Conservation (phyloP, 2,888 invertebrate genomes). For the Bimastos eiseni region DNA sequence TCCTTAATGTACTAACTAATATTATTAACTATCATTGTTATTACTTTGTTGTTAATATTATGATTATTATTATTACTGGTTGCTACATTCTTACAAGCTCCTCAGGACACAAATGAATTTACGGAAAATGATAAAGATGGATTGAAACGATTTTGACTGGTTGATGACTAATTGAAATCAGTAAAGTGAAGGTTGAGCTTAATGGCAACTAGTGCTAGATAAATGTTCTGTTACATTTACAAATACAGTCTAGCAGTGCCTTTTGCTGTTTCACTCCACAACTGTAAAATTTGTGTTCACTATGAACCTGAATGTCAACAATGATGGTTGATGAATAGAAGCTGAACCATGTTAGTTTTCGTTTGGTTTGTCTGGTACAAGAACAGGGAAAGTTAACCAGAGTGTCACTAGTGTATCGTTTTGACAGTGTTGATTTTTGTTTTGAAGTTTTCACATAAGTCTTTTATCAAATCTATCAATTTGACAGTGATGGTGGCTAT, state of each 20-base stretch:
- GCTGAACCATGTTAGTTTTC: too few species aligned
- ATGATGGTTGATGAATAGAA: too few species aligned
- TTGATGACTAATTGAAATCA: neutral
- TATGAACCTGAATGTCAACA: neutral
- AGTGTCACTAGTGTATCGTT: too few species aligned
- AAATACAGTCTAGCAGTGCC: neutral
- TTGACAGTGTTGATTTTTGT: too few species aligned
- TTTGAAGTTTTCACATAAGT: too few species aligned
- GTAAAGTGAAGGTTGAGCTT: neutral
- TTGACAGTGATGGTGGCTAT: too few species aligned
- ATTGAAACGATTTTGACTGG: neutral
- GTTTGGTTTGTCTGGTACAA: too few species aligned
- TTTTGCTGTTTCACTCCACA: neutral
- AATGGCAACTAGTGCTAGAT: too few species aligned
- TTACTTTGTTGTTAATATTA: neutral
- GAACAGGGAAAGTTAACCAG: too few species aligned
- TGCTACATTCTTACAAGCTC: neutral
- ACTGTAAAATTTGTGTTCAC: neutral
- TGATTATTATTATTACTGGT: too few species aligned
- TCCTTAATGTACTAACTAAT: neutral
- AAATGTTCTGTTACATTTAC: neutral
- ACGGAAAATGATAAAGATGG: neutral
- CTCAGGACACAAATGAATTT: neutral
- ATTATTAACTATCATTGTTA: neutral
- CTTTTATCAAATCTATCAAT: too few species aligned